phyloP scores from a whole-genome alignment of 2,888 invertebrate genomes.

The Glyphotaelius pellucidus region DNA sequence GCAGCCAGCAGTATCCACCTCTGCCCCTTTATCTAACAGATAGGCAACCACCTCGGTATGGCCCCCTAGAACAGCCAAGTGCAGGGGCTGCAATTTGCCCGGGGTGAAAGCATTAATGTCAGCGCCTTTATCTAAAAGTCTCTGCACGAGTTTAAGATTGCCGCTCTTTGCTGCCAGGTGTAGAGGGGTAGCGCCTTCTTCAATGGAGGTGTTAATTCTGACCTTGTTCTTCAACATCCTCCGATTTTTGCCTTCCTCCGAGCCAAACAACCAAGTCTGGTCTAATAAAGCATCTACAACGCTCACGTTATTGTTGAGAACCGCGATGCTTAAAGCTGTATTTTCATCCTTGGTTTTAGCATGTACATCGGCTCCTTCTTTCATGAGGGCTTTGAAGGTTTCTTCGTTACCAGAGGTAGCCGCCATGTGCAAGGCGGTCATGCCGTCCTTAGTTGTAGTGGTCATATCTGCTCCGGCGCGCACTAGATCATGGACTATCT shows the following conservation, averaged over 20 bases:
- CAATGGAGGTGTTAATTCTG: neutral
- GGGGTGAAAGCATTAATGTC: neutral
- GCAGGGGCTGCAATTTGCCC: neutral
- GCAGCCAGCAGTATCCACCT: neutral
- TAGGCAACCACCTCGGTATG: neutral
- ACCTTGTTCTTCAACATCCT: neutral
- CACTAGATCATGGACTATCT: neutral
- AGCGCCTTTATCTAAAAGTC: neutral
- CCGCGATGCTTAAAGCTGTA: neutral
- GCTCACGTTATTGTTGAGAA: neutral
- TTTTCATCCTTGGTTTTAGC: neutral
- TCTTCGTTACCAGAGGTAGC: neutral
- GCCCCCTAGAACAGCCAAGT: neutral
- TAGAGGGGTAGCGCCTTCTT: neutral
- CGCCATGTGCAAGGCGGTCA: neutral
- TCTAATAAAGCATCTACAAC: neutral
- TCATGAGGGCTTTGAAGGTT: neutral
- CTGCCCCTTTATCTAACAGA: neutral
- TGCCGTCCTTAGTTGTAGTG: neutral
- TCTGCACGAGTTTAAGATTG: neutral
- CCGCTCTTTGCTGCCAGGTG: neutral
- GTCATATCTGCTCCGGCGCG: neutral
- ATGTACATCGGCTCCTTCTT: neutral
- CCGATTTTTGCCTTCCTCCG: neutral
- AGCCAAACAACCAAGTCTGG: neutral